Percentiles rank a stretch among this genome's conserved stretches.
Evolutionary conservation across 2,797 vertebrate species (phyloP).

Genomic region (Gallirallus australis): DNA sequence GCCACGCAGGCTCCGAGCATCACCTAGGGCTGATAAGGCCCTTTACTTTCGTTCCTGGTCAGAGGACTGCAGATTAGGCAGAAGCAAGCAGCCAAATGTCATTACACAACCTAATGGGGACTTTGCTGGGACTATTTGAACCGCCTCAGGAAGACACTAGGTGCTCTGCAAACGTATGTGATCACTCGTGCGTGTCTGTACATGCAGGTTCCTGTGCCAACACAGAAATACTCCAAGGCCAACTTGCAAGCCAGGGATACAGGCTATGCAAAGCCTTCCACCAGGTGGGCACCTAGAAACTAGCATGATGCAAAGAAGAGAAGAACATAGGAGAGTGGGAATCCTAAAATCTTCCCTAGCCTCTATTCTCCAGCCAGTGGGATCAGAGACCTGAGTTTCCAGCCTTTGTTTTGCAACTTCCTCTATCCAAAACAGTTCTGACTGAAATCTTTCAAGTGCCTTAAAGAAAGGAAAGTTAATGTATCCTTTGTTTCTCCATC

Average conservation of each 20-base stretch:
- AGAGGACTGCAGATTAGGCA: background rate
- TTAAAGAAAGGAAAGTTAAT: background rate
- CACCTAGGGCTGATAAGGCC: background rate
- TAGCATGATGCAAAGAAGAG: background rate
- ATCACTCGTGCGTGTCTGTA: accelerated
- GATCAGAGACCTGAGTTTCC: background rate
- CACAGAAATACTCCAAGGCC: background rate
- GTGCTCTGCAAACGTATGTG: background rate
- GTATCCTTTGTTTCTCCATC: background rate
- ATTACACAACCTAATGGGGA: background rate
- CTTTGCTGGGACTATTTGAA: background rate
- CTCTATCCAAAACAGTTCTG: background rate
- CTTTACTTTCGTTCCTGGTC: background rate
- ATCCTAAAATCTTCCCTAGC: background rate
- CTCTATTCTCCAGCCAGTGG: background rate
- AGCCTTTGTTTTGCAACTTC: background rate
- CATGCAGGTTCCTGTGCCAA: accelerated
- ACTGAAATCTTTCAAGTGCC: background rate
- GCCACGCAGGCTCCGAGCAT: accelerated
- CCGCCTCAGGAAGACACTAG: background rate
- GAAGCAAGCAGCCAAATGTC: background rate
- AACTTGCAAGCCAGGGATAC: background rate
- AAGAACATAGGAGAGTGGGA: background rate
- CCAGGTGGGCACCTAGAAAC: background rate
- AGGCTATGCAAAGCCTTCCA: background rate